Conservation (phyloP, 2,888 invertebrate genomes). For the Neoitamus cyanurus region DNA sequence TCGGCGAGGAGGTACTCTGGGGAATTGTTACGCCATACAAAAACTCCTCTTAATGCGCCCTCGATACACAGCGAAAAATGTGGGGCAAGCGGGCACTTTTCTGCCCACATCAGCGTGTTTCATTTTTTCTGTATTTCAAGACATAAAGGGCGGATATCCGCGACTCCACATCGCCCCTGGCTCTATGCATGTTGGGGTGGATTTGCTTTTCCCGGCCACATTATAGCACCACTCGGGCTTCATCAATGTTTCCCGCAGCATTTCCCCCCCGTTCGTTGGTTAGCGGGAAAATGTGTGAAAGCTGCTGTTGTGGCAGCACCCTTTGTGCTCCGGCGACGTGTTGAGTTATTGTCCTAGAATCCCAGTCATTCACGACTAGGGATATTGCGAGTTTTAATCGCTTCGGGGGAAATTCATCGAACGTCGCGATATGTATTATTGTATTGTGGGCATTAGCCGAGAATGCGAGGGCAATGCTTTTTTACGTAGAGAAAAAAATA, state of each 20-base stretch:
- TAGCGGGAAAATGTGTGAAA: constrained; percentile 3
- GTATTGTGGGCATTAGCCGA: not conserved
- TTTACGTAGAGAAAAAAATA: not conserved
- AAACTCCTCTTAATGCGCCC: not conserved
- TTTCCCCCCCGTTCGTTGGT: not conserved
- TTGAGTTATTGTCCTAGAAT: not conserved
- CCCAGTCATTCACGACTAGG: not conserved
- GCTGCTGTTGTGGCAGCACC: not conserved
- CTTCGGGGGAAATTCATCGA: not conserved
- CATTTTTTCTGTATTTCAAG: not conserved
- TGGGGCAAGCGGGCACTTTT: not conserved
- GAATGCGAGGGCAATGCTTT: not conserved
- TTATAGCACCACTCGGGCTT: not conserved
- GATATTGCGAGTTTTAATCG: not conserved
- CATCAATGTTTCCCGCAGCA: not conserved
- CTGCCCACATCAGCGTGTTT: not conserved
- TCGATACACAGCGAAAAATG: not conserved
- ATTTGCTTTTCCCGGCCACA: not conserved
- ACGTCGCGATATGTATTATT: not conserved
- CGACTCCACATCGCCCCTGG: not conserved
- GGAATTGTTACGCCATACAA: not conserved
- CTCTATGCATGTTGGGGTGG: not conserved
- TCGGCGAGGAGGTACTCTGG: not conserved
- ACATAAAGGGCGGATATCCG: not conserved
- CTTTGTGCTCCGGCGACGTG: not conserved